Evolutionary conservation across 2,888 invertebrate species (phyloP).

Genomic region (Trissolcus brochymenae): DNA sequence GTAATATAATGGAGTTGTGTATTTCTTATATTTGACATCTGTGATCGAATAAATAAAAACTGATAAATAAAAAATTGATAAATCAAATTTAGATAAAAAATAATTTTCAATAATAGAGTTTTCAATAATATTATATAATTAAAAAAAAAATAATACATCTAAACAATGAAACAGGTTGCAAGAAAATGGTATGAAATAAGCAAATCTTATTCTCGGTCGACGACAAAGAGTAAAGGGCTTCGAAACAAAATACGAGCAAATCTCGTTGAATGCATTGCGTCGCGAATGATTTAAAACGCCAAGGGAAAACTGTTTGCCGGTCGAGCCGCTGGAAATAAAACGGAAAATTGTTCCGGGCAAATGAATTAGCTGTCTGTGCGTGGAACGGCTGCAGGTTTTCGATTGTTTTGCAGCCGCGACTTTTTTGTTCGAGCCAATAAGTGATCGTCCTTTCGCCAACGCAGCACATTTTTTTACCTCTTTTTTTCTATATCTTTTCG

Average conservation of each 20-base stretch:
- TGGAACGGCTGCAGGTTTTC: constrained; percentile 38
- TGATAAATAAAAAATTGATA: no score
- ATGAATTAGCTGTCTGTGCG: constrained; percentile 54
- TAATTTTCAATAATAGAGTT: no score
- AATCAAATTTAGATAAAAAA: no score
- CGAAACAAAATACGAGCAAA: constrained; percentile 39
- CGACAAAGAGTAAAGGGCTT: constrained; percentile 38
- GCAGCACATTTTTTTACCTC: constrained; percentile 20
- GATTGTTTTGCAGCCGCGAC: constrained; percentile 45
- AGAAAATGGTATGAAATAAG: neutral
- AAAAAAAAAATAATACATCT: constrained; percentile 5
- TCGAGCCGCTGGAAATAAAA: constrained; percentile 46
- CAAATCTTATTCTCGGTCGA: constrained; percentile 33
- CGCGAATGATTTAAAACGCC: constrained; percentile 49
- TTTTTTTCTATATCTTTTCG: neutral
- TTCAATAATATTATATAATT: no score
- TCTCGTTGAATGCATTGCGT: constrained; percentile 42
- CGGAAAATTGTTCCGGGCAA: constrained; percentile 51
- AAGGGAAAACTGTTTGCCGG: constrained; percentile 50
- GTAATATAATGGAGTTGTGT: no score
- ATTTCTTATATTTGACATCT: no score
- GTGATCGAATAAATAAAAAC: no score
- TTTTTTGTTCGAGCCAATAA: constrained; percentile 20
- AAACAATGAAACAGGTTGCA: constrained; percentile 5
- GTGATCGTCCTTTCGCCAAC: constrained; percentile 46